A percentile compares a stretch with the other conserved stretches of the same genome.
Evolutionary conservation across 2,888 invertebrate species (phyloP).

Genomic region (Allophyes oxyacanthae): DNA sequence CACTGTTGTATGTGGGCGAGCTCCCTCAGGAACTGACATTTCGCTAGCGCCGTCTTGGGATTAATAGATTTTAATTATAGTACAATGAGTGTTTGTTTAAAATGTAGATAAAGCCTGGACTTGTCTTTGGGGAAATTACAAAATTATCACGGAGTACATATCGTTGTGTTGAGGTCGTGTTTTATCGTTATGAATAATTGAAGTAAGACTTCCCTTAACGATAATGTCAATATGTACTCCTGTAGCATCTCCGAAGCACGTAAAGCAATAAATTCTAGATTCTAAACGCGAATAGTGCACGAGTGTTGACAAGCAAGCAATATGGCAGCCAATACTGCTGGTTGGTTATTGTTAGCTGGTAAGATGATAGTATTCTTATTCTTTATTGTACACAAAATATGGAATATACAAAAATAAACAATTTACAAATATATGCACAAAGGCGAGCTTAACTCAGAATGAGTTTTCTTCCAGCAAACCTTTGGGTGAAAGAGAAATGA

Average conservation of each 20-base stretch:
- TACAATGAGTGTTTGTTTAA: slow-evolving; percentile 23
- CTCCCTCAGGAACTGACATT: slow-evolving; percentile 43
- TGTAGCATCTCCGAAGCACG: neutral
- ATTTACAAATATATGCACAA: too few species aligned
- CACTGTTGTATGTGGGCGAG: slow-evolving; percentile 34
- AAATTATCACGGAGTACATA: too few species aligned
- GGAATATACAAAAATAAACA: too few species aligned
- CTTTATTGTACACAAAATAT: too few species aligned
- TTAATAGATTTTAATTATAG: slow-evolving; percentile 43
- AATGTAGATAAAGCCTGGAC: neutral
- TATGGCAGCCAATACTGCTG: neutral
- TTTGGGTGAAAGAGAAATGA: too few species aligned
- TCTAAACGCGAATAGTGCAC: neutral
- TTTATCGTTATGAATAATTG: neutral
- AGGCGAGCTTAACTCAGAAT: too few species aligned
- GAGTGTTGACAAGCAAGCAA: slow-evolving; percentile 1
- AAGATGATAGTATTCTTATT: too few species aligned
- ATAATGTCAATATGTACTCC: neutral
- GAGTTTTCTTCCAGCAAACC: too few species aligned
- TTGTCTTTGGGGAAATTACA: slow-evolving; percentile 24
- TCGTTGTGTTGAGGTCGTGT: neutral
- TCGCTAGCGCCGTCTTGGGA: slow-evolving; percentile 16
- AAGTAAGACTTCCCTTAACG: too few species aligned
- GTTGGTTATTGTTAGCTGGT: neutral
- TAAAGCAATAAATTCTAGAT: neutral